A percentile compares a stretch with the other conserved stretches of the same genome.
Evolutionary conservation across 2,113 vertebrate genomes (phyloP).

Genomic region (Panthera tigris): DNA sequence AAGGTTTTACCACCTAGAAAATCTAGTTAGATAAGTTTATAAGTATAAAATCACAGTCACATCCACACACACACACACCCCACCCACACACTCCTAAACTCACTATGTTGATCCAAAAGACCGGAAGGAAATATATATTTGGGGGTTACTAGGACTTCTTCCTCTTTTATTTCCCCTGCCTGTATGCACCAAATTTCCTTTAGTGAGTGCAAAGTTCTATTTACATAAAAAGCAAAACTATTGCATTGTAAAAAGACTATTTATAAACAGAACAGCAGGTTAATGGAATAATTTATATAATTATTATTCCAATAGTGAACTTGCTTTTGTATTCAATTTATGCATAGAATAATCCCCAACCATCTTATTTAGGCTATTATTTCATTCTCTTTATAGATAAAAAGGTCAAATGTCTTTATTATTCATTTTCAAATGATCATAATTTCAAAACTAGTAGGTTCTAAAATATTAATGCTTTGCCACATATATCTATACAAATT

Average conservation of each 20-base stretch:
- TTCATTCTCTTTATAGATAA: neutral
- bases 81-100: neutral
- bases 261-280: neutral
- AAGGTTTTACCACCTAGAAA: neutral
- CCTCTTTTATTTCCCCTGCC: neutral
- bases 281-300: neutral
- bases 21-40: neutral
- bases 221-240: neutral
- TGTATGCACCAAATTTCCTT: neutral
- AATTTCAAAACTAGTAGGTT: neutral
- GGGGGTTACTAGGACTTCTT: neutral
- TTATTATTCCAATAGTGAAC: neutral
- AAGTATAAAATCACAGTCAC: neutral
- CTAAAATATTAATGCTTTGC: neutral
- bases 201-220: neutral
- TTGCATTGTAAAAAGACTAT: neutral
- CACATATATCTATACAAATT: neutral
- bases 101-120: neutral
- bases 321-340: neutral
- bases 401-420: neutral
- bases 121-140: neutral
- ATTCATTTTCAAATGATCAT: conserved; percentile 6
- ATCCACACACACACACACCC: neutral
- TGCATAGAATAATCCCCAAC: neutral
- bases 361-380: neutral